Evolutionary conservation across 2,113 vertebrate species (phyloP).

Genomic region (Dasyurus viverrinus): DNA sequence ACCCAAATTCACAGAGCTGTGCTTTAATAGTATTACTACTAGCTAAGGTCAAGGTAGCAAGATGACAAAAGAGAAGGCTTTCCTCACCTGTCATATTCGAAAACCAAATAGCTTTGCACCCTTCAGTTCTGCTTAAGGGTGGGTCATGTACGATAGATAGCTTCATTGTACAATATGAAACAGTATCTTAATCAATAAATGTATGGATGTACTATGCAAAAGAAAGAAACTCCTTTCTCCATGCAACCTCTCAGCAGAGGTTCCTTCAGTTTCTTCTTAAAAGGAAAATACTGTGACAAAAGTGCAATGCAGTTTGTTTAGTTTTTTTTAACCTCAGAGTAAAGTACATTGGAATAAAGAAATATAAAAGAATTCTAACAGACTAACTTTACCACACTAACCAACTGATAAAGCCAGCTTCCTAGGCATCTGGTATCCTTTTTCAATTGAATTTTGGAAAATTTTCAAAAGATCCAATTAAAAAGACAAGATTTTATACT

Average conservation of each 20-base stretch:
- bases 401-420: not conserved
- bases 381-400: not conserved
- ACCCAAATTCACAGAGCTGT: not conserved
- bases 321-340: not conserved
- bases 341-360: not conserved
- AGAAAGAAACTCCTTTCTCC: not conserved
- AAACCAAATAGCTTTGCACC: not conserved
- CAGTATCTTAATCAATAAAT: not conserved
- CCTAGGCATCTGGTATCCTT: not conserved
- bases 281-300: not conserved
- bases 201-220: not conserved
- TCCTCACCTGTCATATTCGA: not conserved
- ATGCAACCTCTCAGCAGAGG: not conserved
- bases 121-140: not conserved
- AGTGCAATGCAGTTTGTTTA: not conserved
- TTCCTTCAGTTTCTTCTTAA: not conserved
- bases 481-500: not conserved
- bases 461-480: not conserved
- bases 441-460: not conserved
- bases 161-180: not conserved
- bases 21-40: not conserved
- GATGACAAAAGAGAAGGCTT: not conserved
- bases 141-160: not conserved
- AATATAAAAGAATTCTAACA: not conserved
- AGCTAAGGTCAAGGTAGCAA: not conserved